phyloP scores from a whole-genome alignment of 2,888 invertebrate genomes.

The Sesia bembeciformis region DNA sequence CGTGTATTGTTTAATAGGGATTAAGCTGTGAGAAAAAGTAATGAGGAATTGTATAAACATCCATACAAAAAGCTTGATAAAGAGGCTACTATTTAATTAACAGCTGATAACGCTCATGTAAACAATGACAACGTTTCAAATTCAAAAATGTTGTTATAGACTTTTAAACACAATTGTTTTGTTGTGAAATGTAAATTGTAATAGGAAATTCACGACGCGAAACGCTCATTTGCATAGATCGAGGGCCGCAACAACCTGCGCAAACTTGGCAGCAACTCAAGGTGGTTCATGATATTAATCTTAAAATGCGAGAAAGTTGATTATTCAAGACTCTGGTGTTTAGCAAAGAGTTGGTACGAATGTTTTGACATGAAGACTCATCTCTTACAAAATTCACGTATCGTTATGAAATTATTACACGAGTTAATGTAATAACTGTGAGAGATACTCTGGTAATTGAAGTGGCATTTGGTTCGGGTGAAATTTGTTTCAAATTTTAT shows the following conservation, averaged over 20 bases:
- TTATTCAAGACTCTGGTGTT: constrained; percentile 11
- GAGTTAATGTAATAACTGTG: no score
- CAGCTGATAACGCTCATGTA: not conserved
- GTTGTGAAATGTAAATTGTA: constrained; percentile 19
- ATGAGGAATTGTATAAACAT: not conserved
- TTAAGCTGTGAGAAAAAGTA: not conserved
- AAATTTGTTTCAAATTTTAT: no score
- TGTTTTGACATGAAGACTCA: constrained; percentile 19
- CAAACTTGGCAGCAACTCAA: constrained; percentile 27
- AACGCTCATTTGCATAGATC: constrained; percentile 30
- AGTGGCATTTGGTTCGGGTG: no score
- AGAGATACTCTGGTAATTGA: no score
- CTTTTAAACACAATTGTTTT: constrained; percentile 1
- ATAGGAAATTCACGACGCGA: constrained; percentile 24
- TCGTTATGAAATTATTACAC: constrained; percentile 9
- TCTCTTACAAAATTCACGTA: constrained; percentile 22
- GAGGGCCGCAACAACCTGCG: constrained; percentile 25
- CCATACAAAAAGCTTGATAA: not conserved
- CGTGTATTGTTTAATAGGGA: not conserved
- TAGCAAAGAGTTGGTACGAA: constrained; percentile 8
- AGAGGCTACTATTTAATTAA: not conserved
- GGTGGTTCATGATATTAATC: constrained; percentile 4
- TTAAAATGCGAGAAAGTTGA: not conserved
- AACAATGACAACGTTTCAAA: not conserved
- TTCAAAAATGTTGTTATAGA: not conserved